Conservation (phyloP, 2,888 invertebrate genomes). For the Atethmia centrago region DNA sequence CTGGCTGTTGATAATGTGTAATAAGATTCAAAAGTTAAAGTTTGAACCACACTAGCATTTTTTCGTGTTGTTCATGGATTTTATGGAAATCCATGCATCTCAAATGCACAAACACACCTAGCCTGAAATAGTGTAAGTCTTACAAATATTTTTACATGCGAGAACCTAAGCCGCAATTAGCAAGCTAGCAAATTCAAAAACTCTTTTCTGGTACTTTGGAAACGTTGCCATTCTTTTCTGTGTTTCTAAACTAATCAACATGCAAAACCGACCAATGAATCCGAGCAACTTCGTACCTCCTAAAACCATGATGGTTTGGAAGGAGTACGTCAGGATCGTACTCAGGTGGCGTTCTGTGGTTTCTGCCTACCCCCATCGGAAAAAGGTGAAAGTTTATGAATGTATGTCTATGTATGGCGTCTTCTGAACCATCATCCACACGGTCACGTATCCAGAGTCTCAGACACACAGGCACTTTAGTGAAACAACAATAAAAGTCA, state of each 20-base stretch:
- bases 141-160: neutral
- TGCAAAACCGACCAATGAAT: neutral
- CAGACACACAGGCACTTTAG: conserved; percentile 20
- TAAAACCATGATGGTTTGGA: neutral
- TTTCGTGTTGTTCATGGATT: neutral
- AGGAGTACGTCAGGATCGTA: no score
- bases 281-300: neutral
- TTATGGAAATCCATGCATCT: no score
- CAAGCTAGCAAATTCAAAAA: neutral
- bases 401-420: no score
- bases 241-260: no score
- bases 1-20: neutral
- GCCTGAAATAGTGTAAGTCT: neutral
- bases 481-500: conserved; percentile 48
- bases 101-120: neutral
- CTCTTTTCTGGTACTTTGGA: neutral
- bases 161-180: neutral
- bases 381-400: no score
- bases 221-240: no score
- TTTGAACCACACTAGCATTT: neutral
- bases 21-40: neutral
- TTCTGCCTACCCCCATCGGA: no score
- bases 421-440: neutral
- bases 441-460: neutral
- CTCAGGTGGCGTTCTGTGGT: no score